phyloP scores from a whole-genome alignment of 2,113 vertebrate species.

The Emydura subglobosa region DNA sequence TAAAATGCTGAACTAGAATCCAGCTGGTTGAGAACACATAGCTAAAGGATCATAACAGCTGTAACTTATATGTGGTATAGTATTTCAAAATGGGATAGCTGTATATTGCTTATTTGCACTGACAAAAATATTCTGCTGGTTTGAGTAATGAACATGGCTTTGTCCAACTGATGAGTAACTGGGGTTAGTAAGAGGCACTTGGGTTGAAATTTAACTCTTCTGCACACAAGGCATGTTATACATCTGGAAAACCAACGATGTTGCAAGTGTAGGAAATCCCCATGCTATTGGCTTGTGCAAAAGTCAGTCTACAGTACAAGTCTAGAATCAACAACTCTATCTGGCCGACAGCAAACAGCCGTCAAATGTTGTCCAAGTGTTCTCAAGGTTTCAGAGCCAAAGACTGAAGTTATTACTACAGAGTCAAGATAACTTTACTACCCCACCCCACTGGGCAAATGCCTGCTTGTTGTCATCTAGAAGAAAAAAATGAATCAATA shows the following conservation, averaged over 20 bases:
- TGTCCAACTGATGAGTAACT: conserved; percentile 46
- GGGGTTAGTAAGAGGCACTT: conserved; percentile 43
- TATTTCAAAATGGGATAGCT: not conserved
- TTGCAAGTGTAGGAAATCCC: conserved; percentile 63
- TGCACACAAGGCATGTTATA: not conserved
- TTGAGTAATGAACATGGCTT: conserved; percentile 6
- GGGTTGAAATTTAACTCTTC: conserved; percentile 65
- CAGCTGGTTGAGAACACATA: conserved; percentile 14
- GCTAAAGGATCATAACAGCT: conserved; percentile 34
- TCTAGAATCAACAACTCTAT: conserved; percentile 56
- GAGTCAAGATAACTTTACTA: conserved; percentile 68
- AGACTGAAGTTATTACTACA: conserved; percentile 64
- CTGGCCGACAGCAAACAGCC: conserved; percentile 39
- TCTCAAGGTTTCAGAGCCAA: conserved; percentile 66
- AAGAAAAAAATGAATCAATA: not conserved
- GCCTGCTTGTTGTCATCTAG: conserved; percentile 17
- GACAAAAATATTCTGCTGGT: conserved; percentile 22
- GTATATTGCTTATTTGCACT: accelerated
- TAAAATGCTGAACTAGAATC: not conserved
- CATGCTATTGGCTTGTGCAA: conserved; percentile 15
- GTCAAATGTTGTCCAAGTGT: conserved; percentile 63
- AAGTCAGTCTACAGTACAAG: conserved; percentile 52
- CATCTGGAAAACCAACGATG: conserved; percentile 56
- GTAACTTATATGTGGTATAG: conserved; percentile 25
- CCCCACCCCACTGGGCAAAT: conserved; percentile 20